These are phyloP conservation scores for Egretta garzetta DNA, from an alignment of 2,113 vertebrate species.

Conservation along the genomic window DNA sequence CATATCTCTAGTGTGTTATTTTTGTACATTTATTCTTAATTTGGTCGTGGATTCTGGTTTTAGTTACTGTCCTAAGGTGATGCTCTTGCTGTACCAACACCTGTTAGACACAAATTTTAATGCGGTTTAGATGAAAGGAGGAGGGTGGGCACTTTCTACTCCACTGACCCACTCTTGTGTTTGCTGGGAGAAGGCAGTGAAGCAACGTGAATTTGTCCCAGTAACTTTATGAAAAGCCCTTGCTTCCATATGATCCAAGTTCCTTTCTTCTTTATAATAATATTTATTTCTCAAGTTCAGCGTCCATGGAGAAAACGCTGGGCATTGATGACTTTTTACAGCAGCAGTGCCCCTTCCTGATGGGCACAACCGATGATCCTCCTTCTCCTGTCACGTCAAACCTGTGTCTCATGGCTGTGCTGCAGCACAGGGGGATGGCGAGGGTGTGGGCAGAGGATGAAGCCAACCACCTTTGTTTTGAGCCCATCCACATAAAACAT, in stretches of 20 bases:
- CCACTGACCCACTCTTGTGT: rapidly evolving
- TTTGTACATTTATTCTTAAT: not conserved
- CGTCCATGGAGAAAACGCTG: not conserved
- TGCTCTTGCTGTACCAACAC: not conserved
- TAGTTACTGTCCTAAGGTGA: not conserved
- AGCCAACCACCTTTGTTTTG: not conserved
- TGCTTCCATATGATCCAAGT: not conserved
- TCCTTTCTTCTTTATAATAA: not conserved
- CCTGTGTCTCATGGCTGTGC: rapidly evolving
- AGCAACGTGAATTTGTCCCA: rapidly evolving
- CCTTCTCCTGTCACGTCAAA: not conserved
- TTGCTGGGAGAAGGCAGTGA: not conserved
- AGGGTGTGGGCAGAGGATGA: not conserved
- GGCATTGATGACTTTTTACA: not conserved
- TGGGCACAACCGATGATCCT: rapidly evolving
- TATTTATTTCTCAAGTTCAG: not conserved
- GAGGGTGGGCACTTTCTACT: not conserved
- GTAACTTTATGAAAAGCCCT: not conserved
- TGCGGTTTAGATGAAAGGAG: not conserved
- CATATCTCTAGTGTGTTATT: not conserved
- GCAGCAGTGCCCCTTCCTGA: not conserved
- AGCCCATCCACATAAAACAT: not conserved
- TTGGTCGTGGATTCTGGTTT: not conserved
- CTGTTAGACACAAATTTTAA: not conserved
- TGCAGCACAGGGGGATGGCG: not conserved